phyloP scores from a whole-genome alignment of 1,140 invertebrate species.

The Myzus persicae region DNA sequence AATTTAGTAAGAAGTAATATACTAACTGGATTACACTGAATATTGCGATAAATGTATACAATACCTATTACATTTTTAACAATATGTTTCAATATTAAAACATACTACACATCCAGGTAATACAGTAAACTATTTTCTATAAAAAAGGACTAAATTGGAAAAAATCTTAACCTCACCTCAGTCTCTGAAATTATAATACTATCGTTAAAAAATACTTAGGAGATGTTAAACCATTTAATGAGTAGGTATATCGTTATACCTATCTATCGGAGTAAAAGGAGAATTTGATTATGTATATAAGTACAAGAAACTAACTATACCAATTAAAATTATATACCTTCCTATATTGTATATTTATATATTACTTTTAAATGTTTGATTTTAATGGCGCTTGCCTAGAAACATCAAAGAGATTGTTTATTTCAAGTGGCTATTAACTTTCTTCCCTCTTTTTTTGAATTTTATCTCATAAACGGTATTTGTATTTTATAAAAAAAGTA shows the following conservation, averaged over 20 bases:
- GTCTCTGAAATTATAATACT: neutral
- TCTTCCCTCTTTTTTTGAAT: neutral
- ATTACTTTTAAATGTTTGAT: constrained; percentile 10
- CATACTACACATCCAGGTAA: neutral
- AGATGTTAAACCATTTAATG: neutral
- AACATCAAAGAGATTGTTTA: constrained; percentile 37
- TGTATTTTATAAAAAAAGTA: neutral
- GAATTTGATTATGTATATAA: neutral
- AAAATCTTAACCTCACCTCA: neutral
- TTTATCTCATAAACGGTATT: neutral
- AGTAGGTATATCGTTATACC: neutral
- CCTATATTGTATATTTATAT: constrained; percentile 1
- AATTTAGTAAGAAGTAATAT: neutral
- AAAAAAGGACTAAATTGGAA: neutral
- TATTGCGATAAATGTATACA: neutral
- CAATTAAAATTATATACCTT: constrained; percentile 33
- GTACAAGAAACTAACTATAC: constrained; percentile 5
- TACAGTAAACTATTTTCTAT: neutral
- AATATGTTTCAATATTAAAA: neutral
- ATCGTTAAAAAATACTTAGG: neutral
- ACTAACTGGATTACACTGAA: neutral
- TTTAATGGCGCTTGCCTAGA: constrained; percentile 19
- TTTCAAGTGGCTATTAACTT: constrained; percentile 2
- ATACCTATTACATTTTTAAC: neutral
- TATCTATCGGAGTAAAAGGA: neutral